Evolutionary conservation across 2,113 vertebrate species (phyloP), one percentile per base, ranked within the genome.

Genomic region (Hypomesus transpacificus): DNA sequence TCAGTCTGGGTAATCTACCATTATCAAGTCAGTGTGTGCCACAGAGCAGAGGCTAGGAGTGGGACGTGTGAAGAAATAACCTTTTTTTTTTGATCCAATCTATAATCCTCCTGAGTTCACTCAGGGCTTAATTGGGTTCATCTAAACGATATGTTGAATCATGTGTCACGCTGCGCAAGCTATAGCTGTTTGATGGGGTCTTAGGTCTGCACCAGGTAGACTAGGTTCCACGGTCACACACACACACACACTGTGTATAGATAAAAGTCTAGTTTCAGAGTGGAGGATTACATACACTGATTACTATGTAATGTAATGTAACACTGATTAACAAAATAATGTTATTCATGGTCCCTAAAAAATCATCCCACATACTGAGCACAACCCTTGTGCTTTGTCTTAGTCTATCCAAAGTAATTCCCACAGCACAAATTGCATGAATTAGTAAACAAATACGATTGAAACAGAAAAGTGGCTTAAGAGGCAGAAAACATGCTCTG

Each of bases 1-100:
- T 85, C 79, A 80, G 77, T 72, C 22, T 54, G 51, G 54, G 59
- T 80, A 80, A 81, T 83, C 69, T 83, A 75, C 59, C 73, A 66
- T 76, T 81, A 83, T 84, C 71, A 71, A 81, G 63, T 77, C 75
- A 83, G 69, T 68, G 73, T 86, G 75, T 59, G 64, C 61, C n/a
- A 21, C 9, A 6, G 13, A 31, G 28, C 20, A 39, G 14, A 21
- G 69, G 3, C 21, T 22, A 39, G 69, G 39, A 63, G 21, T 26
- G 22, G 39, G 65, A 82, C 7, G 66, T 74, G 74, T 62, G 61
- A 72, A 79, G 70, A 79, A 80, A 70, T 62, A 60, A 70, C n/a
- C 31, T 52, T 75, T 79, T 78, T 80, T 84, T 75, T 72, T 68
- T 69, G 67, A 79, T 70, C 59, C 26, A 61, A 76, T 75, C 53